A percentile compares a stretch with the other conserved stretches of the same genome.
Evolutionary conservation across 1,140 invertebrate species (phyloP).

Genomic region (Tachypleus tridentatus): DNA sequence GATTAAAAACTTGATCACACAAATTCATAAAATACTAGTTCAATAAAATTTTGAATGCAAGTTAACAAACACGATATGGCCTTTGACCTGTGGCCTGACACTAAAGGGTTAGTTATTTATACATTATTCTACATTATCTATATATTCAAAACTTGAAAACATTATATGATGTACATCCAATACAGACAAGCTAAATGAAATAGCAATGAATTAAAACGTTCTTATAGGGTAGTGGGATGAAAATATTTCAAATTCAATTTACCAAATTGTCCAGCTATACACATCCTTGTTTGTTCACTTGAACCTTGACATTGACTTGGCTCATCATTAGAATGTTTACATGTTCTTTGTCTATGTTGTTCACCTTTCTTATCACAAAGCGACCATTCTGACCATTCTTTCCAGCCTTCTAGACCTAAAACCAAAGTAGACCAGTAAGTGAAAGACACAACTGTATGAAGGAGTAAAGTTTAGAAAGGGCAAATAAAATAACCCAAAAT

Average conservation of each 20-base stretch:
- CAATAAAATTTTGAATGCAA: too few relatives aligned
- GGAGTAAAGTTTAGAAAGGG: too few relatives aligned
- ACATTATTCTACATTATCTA: not conserved
- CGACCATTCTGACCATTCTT: slow-evolving; percentile 22
- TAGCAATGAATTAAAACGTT: not conserved
- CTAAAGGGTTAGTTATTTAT: too few relatives aligned
- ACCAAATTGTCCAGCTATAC: slow-evolving; percentile 29
- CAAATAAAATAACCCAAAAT: not conserved
- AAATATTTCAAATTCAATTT: slow-evolving; percentile 2
- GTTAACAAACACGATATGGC: too few relatives aligned
- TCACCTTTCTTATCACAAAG: slow-evolving; percentile 37
- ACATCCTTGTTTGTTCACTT: slow-evolving; percentile 49
- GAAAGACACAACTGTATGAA: slow-evolving; percentile 15
- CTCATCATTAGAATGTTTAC: slow-evolving; percentile 37
- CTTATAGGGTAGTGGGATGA: not conserved
- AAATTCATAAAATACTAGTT: too few relatives aligned
- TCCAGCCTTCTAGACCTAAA: slow-evolving; percentile 17
- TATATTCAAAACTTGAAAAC: not conserved
- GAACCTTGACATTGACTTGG: slow-evolving; percentile 50
- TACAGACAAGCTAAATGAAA: slow-evolving; percentile 5
- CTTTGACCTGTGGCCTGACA: too few relatives aligned
- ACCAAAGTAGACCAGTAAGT: slow-evolving; percentile 9
- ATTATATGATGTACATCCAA: slow-evolving; percentile 1
- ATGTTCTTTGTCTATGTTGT: slow-evolving; percentile 50
- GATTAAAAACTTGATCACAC: too few relatives aligned